These are phyloP conservation scores for Zeuzera pyrina DNA, from an alignment of 2,888 invertebrate species.

Conservation along the genomic window DNA sequence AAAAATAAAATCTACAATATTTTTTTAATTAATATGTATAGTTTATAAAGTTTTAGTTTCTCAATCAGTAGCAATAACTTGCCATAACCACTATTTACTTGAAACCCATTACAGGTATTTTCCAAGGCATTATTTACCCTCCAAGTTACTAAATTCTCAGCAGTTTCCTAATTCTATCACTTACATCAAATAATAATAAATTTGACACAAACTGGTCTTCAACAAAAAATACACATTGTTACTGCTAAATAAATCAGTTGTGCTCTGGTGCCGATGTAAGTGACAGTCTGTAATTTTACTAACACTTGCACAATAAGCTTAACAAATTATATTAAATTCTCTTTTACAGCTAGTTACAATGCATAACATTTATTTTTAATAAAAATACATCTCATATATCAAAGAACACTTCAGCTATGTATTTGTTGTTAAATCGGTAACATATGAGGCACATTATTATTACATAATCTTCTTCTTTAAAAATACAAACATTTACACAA, in stretches of 20 bases:
- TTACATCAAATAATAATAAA: slow-evolving; percentile 4
- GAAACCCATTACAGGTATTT: slow-evolving; percentile 7
- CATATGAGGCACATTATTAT: slow-evolving; percentile 66
- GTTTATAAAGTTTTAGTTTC: slow-evolving; percentile 46
- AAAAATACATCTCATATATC: slow-evolving; percentile 67
- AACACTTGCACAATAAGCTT: slow-evolving; percentile 54
- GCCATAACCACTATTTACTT: neutral
- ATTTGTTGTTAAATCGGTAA: slow-evolving; percentile 63
- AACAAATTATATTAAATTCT: slow-evolving; percentile 69
- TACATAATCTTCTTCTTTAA: slow-evolving; percentile 12
- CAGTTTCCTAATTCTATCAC: slow-evolving; percentile 18
- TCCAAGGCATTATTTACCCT: slow-evolving; percentile 41
- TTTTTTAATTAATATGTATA: slow-evolving; percentile 56
- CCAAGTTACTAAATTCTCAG: slow-evolving; percentile 9
- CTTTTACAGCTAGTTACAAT: slow-evolving; percentile 66
- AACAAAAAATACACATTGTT: slow-evolving; percentile 12
- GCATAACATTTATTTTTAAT: slow-evolving; percentile 60
- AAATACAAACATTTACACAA: neutral
- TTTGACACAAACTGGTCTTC: slow-evolving; percentile 14
- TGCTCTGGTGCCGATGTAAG: slow-evolving; percentile 33
- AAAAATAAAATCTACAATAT: slow-evolving; percentile 73
- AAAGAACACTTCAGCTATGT: slow-evolving; percentile 63
- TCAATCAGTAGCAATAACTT: neutral
- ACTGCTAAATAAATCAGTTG: too few relatives aligned
- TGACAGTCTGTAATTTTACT: slow-evolving; percentile 37